Evolutionary conservation across 1,140 invertebrate genomes (phyloP).

Genomic region (Oncopodura yosiiana): DNA sequence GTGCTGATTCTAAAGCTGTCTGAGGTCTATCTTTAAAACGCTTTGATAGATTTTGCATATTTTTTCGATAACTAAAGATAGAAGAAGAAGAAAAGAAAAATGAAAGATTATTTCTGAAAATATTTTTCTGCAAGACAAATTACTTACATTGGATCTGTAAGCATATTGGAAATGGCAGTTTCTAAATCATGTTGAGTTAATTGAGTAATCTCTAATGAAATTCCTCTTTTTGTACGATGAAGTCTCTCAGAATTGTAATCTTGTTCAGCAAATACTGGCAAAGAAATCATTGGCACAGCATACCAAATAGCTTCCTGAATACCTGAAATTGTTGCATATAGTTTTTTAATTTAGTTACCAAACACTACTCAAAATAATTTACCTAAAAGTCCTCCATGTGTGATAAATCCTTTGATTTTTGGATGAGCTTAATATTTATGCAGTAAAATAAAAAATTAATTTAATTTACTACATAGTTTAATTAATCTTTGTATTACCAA

Average conservation of each 20-base stretch:
- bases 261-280: constrained; percentile 27
- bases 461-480: too few relatives aligned
- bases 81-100: constrained; percentile 4
- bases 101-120: neutral
- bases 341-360: too few relatives aligned
- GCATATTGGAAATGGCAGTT: constrained; percentile 16
- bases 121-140: constrained; percentile 9
- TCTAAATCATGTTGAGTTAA: constrained; percentile 7
- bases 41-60: neutral
- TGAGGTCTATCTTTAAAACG: constrained; percentile 34
- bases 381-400: constrained; percentile 24
- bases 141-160: constrained; percentile 16
- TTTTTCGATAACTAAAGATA: neutral
- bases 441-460: neutral
- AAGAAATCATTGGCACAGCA: constrained; percentile 10
- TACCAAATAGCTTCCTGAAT: constrained; percentile 21
- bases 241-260: constrained; percentile 24
- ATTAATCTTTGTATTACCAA: constrained; percentile 51
- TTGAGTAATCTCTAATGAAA: constrained; percentile 16
- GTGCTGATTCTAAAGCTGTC: constrained; percentile 32
- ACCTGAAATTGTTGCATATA: too few relatives aligned
- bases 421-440: constrained; percentile 21
- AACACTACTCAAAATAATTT: too few relatives aligned
- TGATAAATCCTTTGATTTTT: constrained; percentile 25
- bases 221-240: neutral